phyloP scores from a whole-genome alignment of 2,888 invertebrate genomes.

The Oscheius sp. region DNA sequence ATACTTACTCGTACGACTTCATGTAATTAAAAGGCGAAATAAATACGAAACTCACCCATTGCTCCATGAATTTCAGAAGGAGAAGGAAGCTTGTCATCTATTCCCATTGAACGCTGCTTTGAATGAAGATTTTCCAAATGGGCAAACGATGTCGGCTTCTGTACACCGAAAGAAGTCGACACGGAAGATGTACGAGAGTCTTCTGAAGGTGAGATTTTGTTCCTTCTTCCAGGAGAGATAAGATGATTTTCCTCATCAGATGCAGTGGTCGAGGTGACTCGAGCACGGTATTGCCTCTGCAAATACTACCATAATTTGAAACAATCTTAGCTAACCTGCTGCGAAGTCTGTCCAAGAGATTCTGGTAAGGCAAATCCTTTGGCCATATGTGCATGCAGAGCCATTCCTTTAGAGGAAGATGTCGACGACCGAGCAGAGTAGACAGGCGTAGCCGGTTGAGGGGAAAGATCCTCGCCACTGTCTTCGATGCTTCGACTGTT shows the following conservation, averaged over 20 bases:
- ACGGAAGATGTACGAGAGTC: not conserved
- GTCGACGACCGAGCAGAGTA: slow-evolving; percentile 24
- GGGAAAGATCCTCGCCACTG: slow-evolving; percentile 8
- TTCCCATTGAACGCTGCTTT: not conserved
- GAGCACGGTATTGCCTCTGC: not conserved
- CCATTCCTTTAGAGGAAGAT: slow-evolving; percentile 15
- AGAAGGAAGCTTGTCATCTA: slow-evolving; percentile 27
- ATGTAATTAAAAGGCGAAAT: no score
- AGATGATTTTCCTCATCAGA: slow-evolving; percentile 13
- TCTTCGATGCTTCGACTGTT: slow-evolving; percentile 25
- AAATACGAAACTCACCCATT: slow-evolving; percentile 7
- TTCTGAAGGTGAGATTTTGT: slow-evolving; percentile 22
- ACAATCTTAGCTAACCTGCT: no score
- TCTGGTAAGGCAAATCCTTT: not conserved
- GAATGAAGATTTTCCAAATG: not conserved
- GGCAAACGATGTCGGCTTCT: not conserved
- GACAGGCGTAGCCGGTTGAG: not conserved
- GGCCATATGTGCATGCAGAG: not conserved
- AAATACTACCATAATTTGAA: no score
- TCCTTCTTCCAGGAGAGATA: not conserved
- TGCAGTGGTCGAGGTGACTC: slow-evolving; percentile 1
- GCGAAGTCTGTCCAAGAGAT: not conserved
- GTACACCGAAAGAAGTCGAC: not conserved
- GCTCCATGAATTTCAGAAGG: slow-evolving; percentile 20
- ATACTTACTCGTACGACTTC: no score